A percentile compares a stretch with the other conserved stretches of the same genome.
These are phyloP conservation scores for Podargus strigoides DNA, from an alignment of 2,797 vertebrate species.

Conservation along the genomic window DNA sequence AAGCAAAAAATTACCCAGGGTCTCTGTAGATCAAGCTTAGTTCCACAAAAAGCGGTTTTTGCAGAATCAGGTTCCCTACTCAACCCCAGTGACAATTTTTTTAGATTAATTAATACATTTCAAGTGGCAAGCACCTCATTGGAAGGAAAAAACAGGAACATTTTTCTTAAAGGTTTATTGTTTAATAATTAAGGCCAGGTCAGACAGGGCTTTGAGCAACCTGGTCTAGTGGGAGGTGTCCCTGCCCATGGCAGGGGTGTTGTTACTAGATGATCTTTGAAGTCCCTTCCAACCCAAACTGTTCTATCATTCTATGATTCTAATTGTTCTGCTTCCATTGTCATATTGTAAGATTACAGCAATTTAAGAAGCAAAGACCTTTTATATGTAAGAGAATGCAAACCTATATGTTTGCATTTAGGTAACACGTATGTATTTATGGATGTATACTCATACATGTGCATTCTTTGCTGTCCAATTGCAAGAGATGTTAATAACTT, in stretches of 20 bases:
- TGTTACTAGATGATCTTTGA: too few species aligned
- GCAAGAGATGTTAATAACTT: not conserved
- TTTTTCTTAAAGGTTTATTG: not conserved
- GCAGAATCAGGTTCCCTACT: not conserved
- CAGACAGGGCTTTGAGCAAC: too few species aligned
- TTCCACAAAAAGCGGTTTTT: not conserved
- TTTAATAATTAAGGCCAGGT: too few species aligned
- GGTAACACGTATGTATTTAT: not conserved
- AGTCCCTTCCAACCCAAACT: too few species aligned
- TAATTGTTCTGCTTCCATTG: not conserved
- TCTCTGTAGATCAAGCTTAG: not conserved
- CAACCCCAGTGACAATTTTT: not conserved
- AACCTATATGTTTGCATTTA: not conserved
- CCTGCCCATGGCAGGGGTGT: too few species aligned
- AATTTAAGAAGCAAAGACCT: not conserved
- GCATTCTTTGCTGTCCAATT: not conserved
- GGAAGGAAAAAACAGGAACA: not conserved
- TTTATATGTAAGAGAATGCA: not conserved
- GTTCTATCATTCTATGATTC: too few species aligned
- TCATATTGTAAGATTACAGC: not conserved
- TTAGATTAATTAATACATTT: not conserved
- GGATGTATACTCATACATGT: accelerated
- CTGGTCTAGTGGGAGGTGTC: too few species aligned
- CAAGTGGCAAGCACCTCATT: not conserved
- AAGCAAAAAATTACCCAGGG: not conserved